Evolutionary conservation across 2,888 invertebrate genomes (phyloP).

Genomic region (Coenonympha glycerion): DNA sequence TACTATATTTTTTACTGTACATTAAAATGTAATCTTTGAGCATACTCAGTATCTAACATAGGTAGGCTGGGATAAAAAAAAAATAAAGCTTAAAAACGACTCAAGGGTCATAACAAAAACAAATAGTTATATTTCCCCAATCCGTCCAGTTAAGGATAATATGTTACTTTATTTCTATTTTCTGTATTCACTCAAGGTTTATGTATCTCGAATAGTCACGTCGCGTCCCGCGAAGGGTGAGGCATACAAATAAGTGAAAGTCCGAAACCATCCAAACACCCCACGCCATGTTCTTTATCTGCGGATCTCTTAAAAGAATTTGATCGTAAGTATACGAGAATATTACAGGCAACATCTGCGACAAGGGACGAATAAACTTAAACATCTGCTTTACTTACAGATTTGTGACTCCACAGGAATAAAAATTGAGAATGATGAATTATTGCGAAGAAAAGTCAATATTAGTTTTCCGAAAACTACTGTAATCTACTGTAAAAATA

Average conservation of each 20-base stretch:
- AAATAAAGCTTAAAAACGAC: slow-evolving; percentile 2
- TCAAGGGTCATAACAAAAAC: slow-evolving; percentile 29
- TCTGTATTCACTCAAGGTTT: slow-evolving; percentile 75
- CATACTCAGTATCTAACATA: too few species aligned
- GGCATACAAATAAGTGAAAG: slow-evolving; percentile 76
- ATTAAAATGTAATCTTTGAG: too few species aligned
- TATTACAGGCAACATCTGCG: slow-evolving; percentile 74
- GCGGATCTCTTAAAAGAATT: slow-evolving; percentile 74
- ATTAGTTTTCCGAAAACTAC: too few species aligned
- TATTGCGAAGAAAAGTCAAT: too few species aligned
- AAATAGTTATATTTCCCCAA: slow-evolving; percentile 50
- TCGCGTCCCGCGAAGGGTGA: slow-evolving; percentile 68
- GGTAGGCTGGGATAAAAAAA: too few species aligned
- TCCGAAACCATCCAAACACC: slow-evolving; percentile 69
- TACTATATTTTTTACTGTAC: too few species aligned
- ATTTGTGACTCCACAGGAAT: slow-evolving; percentile 12
- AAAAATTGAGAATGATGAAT: too few species aligned
- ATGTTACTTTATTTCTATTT: slow-evolving; percentile 76
- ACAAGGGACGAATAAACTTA: slow-evolving; percentile 71
- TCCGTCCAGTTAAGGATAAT: slow-evolving; percentile 71
- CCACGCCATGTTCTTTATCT: slow-evolving; percentile 73
- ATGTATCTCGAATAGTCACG: slow-evolving; percentile 77
- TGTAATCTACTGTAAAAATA: too few species aligned
- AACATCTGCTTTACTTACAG: slow-evolving; percentile 24
- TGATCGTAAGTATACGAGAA: slow-evolving; percentile 73